These are phyloP conservation scores for Morinoia aosen DNA, from an alignment of 2,888 invertebrate species.

Conservation along the genomic window DNA sequence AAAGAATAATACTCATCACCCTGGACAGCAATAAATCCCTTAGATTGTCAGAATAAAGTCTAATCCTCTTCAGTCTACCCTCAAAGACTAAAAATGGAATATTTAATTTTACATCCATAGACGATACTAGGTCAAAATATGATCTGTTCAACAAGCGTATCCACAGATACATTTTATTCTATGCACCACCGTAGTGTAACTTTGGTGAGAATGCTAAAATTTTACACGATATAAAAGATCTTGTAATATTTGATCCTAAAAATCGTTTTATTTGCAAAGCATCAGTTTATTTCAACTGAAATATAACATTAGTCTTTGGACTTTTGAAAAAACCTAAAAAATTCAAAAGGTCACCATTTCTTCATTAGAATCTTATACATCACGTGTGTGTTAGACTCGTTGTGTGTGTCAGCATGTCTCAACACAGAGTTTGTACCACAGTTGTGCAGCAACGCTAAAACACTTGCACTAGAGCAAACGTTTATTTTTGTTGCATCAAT, in stretches of 20 bases:
- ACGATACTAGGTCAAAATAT: background rate
- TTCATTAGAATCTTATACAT: background rate
- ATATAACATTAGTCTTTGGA: background rate
- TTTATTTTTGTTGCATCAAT: background rate
- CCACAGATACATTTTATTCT: background rate
- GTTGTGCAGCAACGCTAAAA: background rate
- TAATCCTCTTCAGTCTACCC: background rate
- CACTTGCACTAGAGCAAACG: background rate
- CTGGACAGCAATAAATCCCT: too few relatives aligned
- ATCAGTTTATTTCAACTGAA: background rate
- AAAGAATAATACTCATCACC: background rate
- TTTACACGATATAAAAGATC: background rate
- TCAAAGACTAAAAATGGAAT: background rate
- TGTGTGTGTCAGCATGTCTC: background rate
- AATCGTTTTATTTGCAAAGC: background rate
- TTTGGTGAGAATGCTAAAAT: background rate
- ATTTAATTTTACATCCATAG: background rate
- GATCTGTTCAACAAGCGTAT: background rate
- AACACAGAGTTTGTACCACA: background rate
- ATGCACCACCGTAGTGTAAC: background rate
- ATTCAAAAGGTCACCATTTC: background rate
- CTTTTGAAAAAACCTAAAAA: background rate
- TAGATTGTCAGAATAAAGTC: background rate
- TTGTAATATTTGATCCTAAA: background rate
- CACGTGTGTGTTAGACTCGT: background rate